Base-by-base conservation (phyloP, 2,113 vertebrate genomes). In the Nesogale talazaci region DNA sequence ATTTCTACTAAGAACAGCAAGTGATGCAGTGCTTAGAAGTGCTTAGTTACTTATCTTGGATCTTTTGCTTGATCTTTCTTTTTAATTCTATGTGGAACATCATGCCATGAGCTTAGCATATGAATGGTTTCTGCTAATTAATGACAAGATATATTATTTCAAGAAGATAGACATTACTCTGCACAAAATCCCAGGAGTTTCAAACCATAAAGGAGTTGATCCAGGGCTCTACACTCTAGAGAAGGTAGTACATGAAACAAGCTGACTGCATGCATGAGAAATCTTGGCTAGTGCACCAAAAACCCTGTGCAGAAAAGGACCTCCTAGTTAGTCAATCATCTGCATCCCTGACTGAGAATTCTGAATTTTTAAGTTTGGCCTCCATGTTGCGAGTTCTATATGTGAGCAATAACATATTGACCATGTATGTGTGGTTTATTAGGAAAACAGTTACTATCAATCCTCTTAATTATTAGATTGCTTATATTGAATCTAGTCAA, bases 41-140 rank as follows among this genome's bases (percentile, higher is more conserved):
- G 0, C 69, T 90, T 80, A 36, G 34, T 88, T 69, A 70, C 36
- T 90, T 94, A 82, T 29, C 63, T 29, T 79, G 74, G 34, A 10
- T 42, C 72, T 42, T 40, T 25, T 42, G 19, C 8, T 27, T 92
- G 3, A 23, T 74, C 4, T 84, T 92, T 76, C 46, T 70, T 94
- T 94, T 86, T 31, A 70, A 82, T 91, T 75, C 31, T 78, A 23
- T 0, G 82, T 67, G 46, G 56, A 79, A 11, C 1, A 38, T 2
- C 1, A 19, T 38, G 8, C 19, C 15, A 31, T 80, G 27, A 89
- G 63, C 29, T 86, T 89, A 79, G 20, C n/a, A n/a, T 88, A 42
- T 67, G 16, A 92, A 78, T 16, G 52, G 23, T 78, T 78, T 86
- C 38, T 74, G 72, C n/a, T 83, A 65, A 86, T 78, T 95, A 81